Evolutionary conservation across 35 echinoderm and acorn worm genomes (phyloP).

Genomic region (Eucidaris tribuloides): DNA sequence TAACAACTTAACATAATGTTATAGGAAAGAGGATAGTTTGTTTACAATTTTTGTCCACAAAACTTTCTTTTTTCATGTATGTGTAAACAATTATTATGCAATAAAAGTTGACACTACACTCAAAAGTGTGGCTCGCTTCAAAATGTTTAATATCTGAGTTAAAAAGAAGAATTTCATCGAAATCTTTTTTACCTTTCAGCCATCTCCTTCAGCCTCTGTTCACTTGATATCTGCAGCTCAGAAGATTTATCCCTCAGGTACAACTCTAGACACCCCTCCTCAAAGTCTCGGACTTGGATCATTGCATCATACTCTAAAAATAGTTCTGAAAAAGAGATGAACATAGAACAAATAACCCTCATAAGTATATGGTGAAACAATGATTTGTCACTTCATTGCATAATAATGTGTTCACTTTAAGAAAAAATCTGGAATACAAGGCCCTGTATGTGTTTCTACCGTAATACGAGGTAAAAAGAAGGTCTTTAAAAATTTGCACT

Average conservation of each 20-base stretch:
- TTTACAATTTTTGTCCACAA: neutral
- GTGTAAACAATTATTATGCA: neutral
- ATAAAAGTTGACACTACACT: neutral
- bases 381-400: too few relatives aligned
- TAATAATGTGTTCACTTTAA: too few relatives aligned
- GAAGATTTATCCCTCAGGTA: constrained; percentile 61
- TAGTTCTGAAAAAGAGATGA: constrained; percentile 70
- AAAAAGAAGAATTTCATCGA: neutral
- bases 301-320: constrained; percentile 67
- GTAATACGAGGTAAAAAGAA: too few relatives aligned
- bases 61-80: neutral
- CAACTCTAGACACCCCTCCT: constrained; percentile 90
- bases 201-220: constrained; percentile 71
- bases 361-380: too few relatives aligned
- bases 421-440: too few relatives aligned
- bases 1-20: too few relatives aligned
- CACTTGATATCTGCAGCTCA: constrained; percentile 56
- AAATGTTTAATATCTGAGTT: neutral
- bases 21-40: too few relatives aligned
- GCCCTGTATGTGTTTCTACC: too few relatives aligned
- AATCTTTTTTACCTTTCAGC: constrained; percentile 72
- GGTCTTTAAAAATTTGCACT: too few relatives aligned
- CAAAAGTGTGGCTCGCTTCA: neutral
- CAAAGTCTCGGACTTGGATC: constrained; percentile 79
- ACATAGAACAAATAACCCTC: too few relatives aligned